Evolutionary conservation across 2,797 vertebrate species (phyloP).

Genomic region (Chanos chanos): DNA sequence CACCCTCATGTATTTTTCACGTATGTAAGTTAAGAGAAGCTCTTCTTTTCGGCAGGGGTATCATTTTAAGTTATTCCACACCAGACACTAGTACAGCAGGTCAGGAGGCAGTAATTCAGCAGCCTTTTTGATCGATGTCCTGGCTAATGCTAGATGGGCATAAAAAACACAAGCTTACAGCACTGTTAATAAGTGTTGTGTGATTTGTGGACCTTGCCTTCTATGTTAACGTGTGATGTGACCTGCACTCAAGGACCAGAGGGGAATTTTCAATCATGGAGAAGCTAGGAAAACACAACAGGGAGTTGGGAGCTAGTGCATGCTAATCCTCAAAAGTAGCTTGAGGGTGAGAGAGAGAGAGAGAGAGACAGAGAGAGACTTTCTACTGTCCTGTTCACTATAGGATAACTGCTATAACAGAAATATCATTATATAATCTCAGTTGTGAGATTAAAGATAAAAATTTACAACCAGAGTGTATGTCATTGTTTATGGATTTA

Average conservation of each 20-base stretch:
- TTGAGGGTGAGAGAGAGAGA: background rate
- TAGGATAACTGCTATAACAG: too few species aligned
- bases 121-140: conserved; percentile 36
- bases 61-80: conserved; percentile 32
- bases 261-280: conserved; percentile 38
- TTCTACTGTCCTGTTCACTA: too few species aligned
- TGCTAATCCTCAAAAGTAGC: background rate
- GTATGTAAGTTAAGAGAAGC: conserved; percentile 2
- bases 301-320: background rate
- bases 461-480: too few species aligned
- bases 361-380: background rate
- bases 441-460: too few species aligned
- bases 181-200: conserved; percentile 47
- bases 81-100: conserved; percentile 16
- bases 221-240: conserved; percentile 30
- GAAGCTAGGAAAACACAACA: background rate
- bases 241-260: conserved; percentile 33
- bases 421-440: too few species aligned
- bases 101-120: conserved; percentile 38
- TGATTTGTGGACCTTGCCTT: conserved; percentile 56
- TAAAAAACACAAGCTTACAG: conserved; percentile 41
- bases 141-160: conserved; percentile 19
- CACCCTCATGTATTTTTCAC: conserved; percentile 42
- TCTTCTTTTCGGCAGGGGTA: background rate
- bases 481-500: too few species aligned